phyloP scores from a whole-genome alignment of 1,140 invertebrate genomes.

The Eurosta solidaginis region DNA sequence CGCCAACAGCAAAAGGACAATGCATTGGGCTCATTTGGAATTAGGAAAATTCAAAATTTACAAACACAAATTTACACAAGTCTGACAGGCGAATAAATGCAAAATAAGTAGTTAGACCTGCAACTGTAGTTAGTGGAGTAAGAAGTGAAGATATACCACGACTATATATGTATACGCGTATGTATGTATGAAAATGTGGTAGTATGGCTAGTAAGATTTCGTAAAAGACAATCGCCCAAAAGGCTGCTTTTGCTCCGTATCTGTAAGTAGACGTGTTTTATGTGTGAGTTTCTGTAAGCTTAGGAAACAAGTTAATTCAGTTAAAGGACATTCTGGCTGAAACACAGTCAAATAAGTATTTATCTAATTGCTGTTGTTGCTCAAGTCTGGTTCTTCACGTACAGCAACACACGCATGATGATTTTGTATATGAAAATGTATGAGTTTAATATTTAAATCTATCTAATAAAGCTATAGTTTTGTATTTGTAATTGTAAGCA shows the following conservation, averaged over 20 bases:
- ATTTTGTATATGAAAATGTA: neutral
- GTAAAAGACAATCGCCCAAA: neutral
- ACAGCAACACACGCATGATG: neutral
- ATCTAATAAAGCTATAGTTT: slow-evolving; percentile 7
- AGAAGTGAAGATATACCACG: neutral
- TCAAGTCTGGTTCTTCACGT: neutral
- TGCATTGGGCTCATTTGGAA: slow-evolving; percentile 58
- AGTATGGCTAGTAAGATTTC: neutral
- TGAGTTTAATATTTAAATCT: neutral
- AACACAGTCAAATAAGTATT: slow-evolving; percentile 1
- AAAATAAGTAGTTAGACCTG: too few species aligned
- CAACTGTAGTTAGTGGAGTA: neutral
- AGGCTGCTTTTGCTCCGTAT: neutral
- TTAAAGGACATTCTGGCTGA: slow-evolving; percentile 44
- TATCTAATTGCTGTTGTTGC: neutral
- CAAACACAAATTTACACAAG: slow-evolving; percentile 40
- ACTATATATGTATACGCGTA: too few species aligned
- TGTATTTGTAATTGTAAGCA: neutral
- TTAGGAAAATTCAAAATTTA: slow-evolving; percentile 56
- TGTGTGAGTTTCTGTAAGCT: neutral
- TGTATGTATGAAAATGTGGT: too few species aligned
- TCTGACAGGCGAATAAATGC: slow-evolving; percentile 26
- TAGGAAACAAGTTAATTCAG: slow-evolving; percentile 58
- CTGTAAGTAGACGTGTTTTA: neutral
- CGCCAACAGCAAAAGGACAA: slow-evolving; percentile 33